Evolutionary conservation across 2,113 vertebrate species (phyloP).

Genomic region (Balaeniceps rex): DNA sequence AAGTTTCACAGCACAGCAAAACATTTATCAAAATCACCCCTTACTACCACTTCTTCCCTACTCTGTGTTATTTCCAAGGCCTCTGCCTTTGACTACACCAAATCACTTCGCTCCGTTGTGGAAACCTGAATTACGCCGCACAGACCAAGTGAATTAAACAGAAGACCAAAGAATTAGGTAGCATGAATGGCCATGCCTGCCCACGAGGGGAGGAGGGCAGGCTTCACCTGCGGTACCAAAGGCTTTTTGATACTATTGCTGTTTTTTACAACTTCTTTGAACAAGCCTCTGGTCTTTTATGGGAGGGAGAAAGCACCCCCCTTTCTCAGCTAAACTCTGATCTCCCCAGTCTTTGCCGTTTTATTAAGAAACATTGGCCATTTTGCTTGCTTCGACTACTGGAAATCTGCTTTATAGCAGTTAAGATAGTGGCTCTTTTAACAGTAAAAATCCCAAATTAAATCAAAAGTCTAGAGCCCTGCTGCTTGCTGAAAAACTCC

Average conservation of each 20-base stretch:
- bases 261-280: not conserved
- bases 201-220: not conserved
- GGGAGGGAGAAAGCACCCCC: not conserved
- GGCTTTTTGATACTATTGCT: not conserved
- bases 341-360: not conserved
- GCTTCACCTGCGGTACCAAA: not conserved
- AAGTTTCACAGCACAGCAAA: not conserved
- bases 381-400: not conserved
- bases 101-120: not conserved
- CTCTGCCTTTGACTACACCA: not conserved
- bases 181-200: fast-evolving
- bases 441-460: not conserved
- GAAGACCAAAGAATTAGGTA: not conserved
- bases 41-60: not conserved
- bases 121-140: not conserved
- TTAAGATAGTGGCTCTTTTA: not conserved
- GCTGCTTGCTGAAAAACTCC: not conserved
- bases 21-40: not conserved
- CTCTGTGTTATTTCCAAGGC: not conserved
- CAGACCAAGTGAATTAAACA: not conserved
- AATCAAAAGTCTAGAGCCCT: not conserved
- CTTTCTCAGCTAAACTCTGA: not conserved
- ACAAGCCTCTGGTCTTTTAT: not conserved
- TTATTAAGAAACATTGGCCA: not conserved
- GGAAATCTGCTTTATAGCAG: not conserved